A percentile compares a stretch with the other conserved stretches of the same genome.
Conservation (phyloP, 2,113 vertebrate genomes). For the Egretta garzetta region DNA sequence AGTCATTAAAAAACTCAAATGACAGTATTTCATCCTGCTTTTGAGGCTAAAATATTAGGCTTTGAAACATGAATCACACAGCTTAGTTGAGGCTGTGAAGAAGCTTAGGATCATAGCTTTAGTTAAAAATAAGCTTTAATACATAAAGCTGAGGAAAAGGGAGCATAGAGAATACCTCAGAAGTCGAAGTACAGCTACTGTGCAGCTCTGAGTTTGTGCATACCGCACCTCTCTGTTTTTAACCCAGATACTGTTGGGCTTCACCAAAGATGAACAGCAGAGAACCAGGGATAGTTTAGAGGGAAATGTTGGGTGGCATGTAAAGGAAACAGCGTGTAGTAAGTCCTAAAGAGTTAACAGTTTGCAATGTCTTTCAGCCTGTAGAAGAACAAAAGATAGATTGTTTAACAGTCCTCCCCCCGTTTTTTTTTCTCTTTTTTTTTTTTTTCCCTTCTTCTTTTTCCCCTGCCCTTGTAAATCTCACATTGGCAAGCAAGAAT, state of each 20-base stretch:
- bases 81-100: constrained; percentile 51
- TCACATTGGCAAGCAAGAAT: neutral
- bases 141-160: constrained; percentile 40
- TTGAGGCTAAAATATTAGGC: constrained; percentile 58
- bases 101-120: constrained; percentile 45
- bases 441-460: neutral
- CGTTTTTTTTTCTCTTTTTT: neutral
- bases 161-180: constrained; percentile 4
- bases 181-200: neutral
- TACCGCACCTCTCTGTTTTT: neutral
- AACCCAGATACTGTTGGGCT: neutral
- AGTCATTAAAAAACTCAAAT: constrained; percentile 66
- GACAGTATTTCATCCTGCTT: constrained; percentile 65
- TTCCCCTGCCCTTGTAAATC: neutral
- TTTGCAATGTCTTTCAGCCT: neutral
- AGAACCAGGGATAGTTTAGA: neutral
- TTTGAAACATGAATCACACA: constrained; percentile 45
- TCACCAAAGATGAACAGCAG: neutral
- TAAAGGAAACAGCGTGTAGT: neutral
- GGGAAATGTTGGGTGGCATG: neutral
- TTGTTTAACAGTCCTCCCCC: neutral
- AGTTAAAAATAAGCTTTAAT: constrained; percentile 68
- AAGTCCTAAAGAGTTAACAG: neutral
- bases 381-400: neutral
- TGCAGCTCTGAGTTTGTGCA: neutral